Base-by-base conservation (phyloP, 2,888 invertebrate genomes). In the Meta bourneti region DNA sequence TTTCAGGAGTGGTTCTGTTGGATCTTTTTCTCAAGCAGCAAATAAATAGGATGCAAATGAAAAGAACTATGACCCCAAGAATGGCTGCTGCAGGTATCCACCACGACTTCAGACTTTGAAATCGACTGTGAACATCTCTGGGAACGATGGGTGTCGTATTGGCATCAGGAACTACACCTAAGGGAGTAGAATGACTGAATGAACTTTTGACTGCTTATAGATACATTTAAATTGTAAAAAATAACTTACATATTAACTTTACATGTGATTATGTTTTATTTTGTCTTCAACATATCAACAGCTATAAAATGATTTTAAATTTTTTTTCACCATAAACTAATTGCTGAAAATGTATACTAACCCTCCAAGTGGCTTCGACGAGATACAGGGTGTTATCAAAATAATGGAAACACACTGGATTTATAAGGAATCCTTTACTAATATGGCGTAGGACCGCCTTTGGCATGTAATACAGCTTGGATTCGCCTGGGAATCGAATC, bases 1-100 rank as follows among this genome's bases (percentile, higher is more conserved):
- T 88, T 78, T 92, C 81, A 19, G 89, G 92, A 20, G 92, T 89
- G 7, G 92, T 92, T 72, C 92, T 80, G 72, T 92, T 92, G 6
- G 92, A 89, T 61, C 89, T 85, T 77, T 89, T 92, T 20, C 89
- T 84, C 72, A 92, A 11, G 20, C 92, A 86, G 49, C 92, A 92
- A 9, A 89, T 79, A 11, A 92, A 74, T 13, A 89, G 74, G 69
- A 86, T n/a, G 61, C 89, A 92, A 34, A 85, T 81, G 16, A 85
- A 11, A 9, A 92, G 80, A 20, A 92, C 79, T 2, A 90, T 16
- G 7, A 84, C 52, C 0, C 48, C 19, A 0, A 74, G 74, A n/a
- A 80, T 90, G 4, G 52, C 84, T 7, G 83, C 84, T 7, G 87
- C 92, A 13, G 77, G 77, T 54, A 92, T 84, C 92, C 92, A 92